Percentiles rank a stretch among this genome's conserved stretches.
Evolutionary conservation across 30 jellyfish, hydroid and myxozoan genomes (phyloP).

Genomic region (Pseudorhiza aurosa): DNA sequence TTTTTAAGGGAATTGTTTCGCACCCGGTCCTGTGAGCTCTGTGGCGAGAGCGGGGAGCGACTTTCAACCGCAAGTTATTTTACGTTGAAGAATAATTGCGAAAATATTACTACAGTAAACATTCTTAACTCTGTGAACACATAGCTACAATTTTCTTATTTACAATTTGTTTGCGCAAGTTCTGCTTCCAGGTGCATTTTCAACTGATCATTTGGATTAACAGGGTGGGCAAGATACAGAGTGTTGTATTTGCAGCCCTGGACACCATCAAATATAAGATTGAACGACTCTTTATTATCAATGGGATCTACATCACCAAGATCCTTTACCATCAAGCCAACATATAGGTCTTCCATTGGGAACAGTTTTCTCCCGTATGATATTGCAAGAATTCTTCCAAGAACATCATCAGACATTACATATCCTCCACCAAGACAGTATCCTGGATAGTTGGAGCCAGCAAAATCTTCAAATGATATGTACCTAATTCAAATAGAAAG

Average conservation of each 20-base stretch:
- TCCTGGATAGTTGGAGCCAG: constrained; percentile 72
- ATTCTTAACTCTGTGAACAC: no score
- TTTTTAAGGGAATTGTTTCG: no score
- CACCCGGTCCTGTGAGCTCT: no score
- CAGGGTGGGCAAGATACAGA: constrained; percentile 79
- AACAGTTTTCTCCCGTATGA: constrained; percentile 71
- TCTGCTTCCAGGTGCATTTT: constrained; percentile 49
- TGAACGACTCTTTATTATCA: constrained; percentile 63
- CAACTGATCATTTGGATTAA: constrained; percentile 54
- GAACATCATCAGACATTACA: constrained; percentile 85
- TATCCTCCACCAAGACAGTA: constrained; percentile 98
- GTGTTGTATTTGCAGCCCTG: constrained; percentile 56
- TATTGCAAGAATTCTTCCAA: constrained; percentile 37
- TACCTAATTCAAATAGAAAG: no score
- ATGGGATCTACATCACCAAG: constrained; percentile 54
- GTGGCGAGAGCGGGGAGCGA: no score
- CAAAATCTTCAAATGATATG: constrained; percentile 69
- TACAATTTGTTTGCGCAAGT: constrained; percentile 30
- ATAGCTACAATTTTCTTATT: no score
- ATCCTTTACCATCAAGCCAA: constrained; percentile 75
- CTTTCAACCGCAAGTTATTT: no score
- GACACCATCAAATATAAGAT: constrained; percentile 66
- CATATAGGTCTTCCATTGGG: constrained; percentile 91
- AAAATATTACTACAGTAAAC: no score
- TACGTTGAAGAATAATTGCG: no score